Evolutionary conservation across 2,797 vertebrate species (phyloP).

Genomic region (Apogon talboti): DNA sequence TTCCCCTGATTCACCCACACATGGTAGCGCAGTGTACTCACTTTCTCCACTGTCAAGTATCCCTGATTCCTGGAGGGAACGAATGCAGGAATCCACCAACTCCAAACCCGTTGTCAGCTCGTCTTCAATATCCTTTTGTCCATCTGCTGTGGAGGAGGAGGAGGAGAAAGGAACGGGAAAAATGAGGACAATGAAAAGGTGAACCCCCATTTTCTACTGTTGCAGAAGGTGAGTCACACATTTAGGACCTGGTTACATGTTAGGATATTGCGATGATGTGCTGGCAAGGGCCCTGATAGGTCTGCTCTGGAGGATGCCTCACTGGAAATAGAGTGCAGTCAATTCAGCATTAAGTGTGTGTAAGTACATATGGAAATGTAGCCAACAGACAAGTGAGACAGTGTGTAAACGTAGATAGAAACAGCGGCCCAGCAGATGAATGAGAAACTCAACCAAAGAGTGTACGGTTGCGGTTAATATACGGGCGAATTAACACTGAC

Average conservation of each 20-base stretch:
- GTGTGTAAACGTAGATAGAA: too few relatives aligned
- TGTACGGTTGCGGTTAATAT: neutral
- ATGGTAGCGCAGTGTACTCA: conserved; percentile 78
- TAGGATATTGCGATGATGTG: conserved; percentile 37
- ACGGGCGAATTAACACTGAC: conserved; percentile 42
- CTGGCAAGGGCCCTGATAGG: conserved; percentile 25
- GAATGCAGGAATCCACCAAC: conserved; percentile 97
- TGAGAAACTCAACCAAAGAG: neutral
- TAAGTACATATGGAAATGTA: neutral
- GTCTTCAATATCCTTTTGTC: conserved; percentile 97
- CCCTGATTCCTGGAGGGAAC: conserved; percentile 97
- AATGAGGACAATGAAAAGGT: neutral
- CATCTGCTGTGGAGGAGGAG: conserved; percentile 83
- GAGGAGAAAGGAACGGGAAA: conserved; percentile 28
- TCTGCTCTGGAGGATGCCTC: conserved; percentile 15
- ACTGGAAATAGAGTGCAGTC: conserved; percentile 4
- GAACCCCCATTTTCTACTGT: conserved; percentile 23
- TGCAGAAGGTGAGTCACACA: conserved; percentile 32
- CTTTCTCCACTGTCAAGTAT: conserved; percentile 94
- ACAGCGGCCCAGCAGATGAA: neutral
- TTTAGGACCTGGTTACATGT: conserved; percentile 36
- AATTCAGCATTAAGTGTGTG: conserved; percentile 1
- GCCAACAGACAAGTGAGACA: too few relatives aligned
- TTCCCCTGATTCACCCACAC: neutral
- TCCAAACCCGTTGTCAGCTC: conserved; percentile 97